These are phyloP conservation scores for Danio albolineatus DNA, from an alignment of 2,797 vertebrate genomes.

Conservation along the genomic window DNA sequence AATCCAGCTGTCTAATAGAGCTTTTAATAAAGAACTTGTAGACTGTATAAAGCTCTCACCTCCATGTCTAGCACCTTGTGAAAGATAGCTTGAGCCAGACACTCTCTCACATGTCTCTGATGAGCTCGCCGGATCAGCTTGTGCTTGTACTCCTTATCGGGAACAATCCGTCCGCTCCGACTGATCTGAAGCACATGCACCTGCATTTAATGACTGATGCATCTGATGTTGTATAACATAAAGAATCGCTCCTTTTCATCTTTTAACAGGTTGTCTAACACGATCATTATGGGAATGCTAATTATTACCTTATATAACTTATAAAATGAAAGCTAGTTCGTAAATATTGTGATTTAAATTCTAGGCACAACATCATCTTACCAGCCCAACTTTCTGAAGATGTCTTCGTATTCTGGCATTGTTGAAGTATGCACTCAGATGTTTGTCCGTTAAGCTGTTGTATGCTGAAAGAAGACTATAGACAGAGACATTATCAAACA, in stretches of 20 bases:
- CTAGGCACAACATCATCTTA: constrained; percentile 68
- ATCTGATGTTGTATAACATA: neutral
- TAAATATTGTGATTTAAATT: neutral
- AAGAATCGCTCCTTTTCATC: constrained; percentile 31
- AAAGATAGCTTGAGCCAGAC: constrained; percentile 88
- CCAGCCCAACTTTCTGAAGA: constrained; percentile 92
- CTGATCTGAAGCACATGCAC: constrained; percentile 82
- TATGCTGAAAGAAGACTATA: constrained; percentile 86
- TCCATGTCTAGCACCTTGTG: constrained; percentile 92
- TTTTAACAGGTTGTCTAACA: neutral
- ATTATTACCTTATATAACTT: neutral
- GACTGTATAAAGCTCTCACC: constrained; percentile 73
- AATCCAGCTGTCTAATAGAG: neutral
- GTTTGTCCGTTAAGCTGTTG: constrained; percentile 95
- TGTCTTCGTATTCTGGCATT: constrained; percentile 89
- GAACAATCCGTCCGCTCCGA: constrained; percentile 89
- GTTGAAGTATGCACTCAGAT: constrained; percentile 92
- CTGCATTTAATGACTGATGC: constrained; percentile 33
- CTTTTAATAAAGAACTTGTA: neutral
- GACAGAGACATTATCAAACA: neutral
- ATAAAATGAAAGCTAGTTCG: constrained; percentile 2
- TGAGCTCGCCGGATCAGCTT: constrained; percentile 85
- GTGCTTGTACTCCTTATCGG: constrained; percentile 90
- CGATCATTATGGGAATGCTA: constrained; percentile 15
- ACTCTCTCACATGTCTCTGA: constrained; percentile 83